These are phyloP conservation scores for Drosophila mauritiana DNA, from an alignment of 1,140 invertebrate genomes.

Conservation along the genomic window DNA sequence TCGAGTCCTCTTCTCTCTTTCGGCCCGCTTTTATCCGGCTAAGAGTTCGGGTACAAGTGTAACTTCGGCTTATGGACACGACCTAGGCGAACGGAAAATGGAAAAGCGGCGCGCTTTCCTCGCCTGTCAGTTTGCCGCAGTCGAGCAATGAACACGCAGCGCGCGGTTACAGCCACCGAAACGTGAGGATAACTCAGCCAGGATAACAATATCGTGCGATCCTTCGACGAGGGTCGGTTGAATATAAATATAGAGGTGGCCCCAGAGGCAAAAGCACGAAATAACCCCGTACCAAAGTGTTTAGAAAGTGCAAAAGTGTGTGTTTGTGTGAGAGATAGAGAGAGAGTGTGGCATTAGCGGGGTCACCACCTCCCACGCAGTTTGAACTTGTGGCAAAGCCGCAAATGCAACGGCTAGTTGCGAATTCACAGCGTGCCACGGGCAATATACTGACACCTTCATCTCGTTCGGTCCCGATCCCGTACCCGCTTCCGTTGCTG, in stretches of 20 bases:
- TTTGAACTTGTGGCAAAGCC: constrained; percentile 58
- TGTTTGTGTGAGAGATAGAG: constrained; percentile 13
- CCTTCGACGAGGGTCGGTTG: constrained; percentile 12
- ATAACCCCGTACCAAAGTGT: neutral
- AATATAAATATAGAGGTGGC: constrained; percentile 8
- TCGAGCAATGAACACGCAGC: constrained; percentile 71
- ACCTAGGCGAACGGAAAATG: constrained; percentile 50
- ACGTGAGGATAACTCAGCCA: constrained; percentile 28
- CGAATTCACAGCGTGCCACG: constrained; percentile 73
- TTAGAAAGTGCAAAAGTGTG: constrained; percentile 6
- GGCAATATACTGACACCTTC: constrained; percentile 64
- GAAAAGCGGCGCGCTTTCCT: constrained; percentile 45
- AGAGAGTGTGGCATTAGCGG: constrained; percentile 39
- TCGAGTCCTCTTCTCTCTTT: constrained; percentile 32
- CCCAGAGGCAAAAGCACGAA: constrained; percentile 8
- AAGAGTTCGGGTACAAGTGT: constrained; percentile 24
- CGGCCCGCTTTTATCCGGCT: constrained; percentile 55
- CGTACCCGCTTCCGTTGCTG: neutral
- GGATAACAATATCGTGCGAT: constrained; percentile 39
- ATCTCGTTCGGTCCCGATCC: constrained; percentile 7
- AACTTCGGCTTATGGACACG: constrained; percentile 47
- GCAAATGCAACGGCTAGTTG: constrained; percentile 67
- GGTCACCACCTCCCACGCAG: constrained; percentile 19
- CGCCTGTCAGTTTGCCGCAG: constrained; percentile 74
- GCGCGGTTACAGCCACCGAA: constrained; percentile 34